These are phyloP conservation scores for Tiaroga cobitis DNA, from an alignment of 2,797 vertebrate genomes.

Conservation along the genomic window DNA sequence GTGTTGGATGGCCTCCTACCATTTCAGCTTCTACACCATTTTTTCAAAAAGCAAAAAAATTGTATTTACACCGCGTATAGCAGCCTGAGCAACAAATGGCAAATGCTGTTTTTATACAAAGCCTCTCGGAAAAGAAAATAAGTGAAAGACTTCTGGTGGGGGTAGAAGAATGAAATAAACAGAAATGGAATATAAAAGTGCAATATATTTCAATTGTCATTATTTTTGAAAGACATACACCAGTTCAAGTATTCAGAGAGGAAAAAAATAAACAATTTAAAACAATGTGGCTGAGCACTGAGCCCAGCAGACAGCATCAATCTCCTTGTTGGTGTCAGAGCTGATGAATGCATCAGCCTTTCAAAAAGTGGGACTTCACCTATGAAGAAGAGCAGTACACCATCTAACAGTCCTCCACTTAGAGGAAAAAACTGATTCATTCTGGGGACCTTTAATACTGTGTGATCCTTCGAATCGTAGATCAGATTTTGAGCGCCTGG, in stretches of 20 bases:
- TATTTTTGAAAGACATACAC: constrained; percentile 76
- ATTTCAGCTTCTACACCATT: constrained; percentile 56
- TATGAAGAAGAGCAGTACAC: background rate
- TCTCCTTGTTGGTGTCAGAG: constrained; percentile 50
- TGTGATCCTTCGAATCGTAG: constrained; percentile 41
- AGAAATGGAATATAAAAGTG: constrained; percentile 74
- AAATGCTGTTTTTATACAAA: constrained; percentile 45
- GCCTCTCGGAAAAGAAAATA: constrained; percentile 36
- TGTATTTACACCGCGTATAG: constrained; percentile 57
- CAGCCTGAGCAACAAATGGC: constrained; percentile 55
- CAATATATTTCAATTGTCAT: constrained; percentile 71
- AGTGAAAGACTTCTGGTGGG: constrained; percentile 20
- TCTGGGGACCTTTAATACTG: constrained; percentile 51
- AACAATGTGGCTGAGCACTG: constrained; percentile 64
- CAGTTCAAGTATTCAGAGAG: constrained; percentile 81
- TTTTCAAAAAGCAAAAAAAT: constrained; percentile 47
- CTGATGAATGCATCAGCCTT: constrained; percentile 31
- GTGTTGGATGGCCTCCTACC: constrained; percentile 33
- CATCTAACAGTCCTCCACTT: constrained; percentile 16
- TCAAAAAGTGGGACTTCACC: constrained; percentile 25
- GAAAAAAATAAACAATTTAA: constrained; percentile 64
- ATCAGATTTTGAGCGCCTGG: constrained; percentile 8
- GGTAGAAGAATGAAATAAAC: constrained; percentile 9
- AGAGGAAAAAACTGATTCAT: constrained; percentile 19
- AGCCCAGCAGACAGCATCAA: constrained; percentile 68